Percentiles rank a stretch among this genome's conserved stretches.
Conservation (phyloP, 2,888 invertebrate genomes). For the Oeneis ivallda region DNA sequence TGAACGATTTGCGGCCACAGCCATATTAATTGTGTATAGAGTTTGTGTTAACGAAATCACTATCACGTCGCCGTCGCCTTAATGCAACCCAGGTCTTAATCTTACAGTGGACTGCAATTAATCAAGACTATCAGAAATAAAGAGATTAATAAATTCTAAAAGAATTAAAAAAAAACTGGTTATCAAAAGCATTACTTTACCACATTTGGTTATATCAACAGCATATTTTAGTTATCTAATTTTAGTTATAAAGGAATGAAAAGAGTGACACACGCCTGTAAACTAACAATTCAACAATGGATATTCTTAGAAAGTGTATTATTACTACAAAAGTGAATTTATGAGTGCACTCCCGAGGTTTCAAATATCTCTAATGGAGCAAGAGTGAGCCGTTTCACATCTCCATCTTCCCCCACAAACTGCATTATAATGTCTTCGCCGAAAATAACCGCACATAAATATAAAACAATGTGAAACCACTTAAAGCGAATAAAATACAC, state of each 20-base stretch:
- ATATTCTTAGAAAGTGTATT: slow-evolving; percentile 66
- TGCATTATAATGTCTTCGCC: slow-evolving; percentile 79
- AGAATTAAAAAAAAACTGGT: too few species aligned
- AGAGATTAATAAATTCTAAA: background rate
- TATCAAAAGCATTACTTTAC: too few species aligned
- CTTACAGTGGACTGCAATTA: too few species aligned
- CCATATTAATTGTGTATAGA: too few species aligned
- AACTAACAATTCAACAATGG: slow-evolving; percentile 41
- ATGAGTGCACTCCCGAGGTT: slow-evolving; percentile 79
- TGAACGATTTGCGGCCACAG: too few species aligned
- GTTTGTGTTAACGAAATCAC: too few species aligned
- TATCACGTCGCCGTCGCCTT: too few species aligned
- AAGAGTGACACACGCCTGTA: slow-evolving; percentile 19
- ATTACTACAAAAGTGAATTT: slow-evolving; percentile 79
- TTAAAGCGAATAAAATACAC: slow-evolving; percentile 82
- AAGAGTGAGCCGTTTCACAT: slow-evolving; percentile 78
- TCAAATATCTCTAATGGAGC: slow-evolving; percentile 81
- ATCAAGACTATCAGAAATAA: background rate
- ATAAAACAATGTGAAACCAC: slow-evolving; percentile 82
- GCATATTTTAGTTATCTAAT: background rate
- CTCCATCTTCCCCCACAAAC: slow-evolving; percentile 81
- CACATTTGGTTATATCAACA: too few species aligned
- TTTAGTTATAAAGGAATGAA: background rate
- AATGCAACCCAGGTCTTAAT: too few species aligned
- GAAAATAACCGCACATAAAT: slow-evolving; percentile 81